Evolutionary conservation across 2,113 vertebrate genomes (phyloP).

Genomic region (Calidris pugnax): DNA sequence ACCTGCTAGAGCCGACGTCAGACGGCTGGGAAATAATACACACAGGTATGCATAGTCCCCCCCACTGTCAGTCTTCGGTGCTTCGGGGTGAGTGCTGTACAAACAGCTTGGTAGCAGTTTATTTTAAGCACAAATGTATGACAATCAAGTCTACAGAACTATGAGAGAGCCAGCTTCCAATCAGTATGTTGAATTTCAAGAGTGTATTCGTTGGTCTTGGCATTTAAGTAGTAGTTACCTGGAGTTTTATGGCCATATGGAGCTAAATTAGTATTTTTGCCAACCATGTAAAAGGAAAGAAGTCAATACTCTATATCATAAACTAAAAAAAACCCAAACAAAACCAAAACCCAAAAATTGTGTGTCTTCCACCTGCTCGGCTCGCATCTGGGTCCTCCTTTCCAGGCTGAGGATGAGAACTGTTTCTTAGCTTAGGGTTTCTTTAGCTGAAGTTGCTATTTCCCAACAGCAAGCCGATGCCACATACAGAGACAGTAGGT

Average conservation of each 20-base stretch:
- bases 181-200: rapidly evolving
- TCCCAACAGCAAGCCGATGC: rapidly evolving
- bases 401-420: not conserved
- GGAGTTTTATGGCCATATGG: not conserved
- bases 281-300: not conserved
- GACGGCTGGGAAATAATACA: too few species aligned
- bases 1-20: too few species aligned
- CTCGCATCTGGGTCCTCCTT: not conserved
- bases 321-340: too few species aligned
- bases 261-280: not conserved
- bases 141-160: not conserved
- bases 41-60: too few species aligned
- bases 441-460: not conserved
- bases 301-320: not conserved
- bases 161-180: not conserved
- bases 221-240: not conserved
- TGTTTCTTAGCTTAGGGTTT: not conserved
- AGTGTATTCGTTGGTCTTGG: not conserved
- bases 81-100: rapidly evolving
- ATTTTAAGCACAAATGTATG: not conserved
- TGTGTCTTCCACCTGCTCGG: not conserved
- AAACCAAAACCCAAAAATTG: too few species aligned
- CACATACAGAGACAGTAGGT: rapidly evolving
- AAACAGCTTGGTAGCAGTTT: rapidly evolving
- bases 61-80: too few species aligned